Conservation (phyloP, 37 sponge, comb jelly and placozoan species). For the Amphimedon queenslandica region DNA sequence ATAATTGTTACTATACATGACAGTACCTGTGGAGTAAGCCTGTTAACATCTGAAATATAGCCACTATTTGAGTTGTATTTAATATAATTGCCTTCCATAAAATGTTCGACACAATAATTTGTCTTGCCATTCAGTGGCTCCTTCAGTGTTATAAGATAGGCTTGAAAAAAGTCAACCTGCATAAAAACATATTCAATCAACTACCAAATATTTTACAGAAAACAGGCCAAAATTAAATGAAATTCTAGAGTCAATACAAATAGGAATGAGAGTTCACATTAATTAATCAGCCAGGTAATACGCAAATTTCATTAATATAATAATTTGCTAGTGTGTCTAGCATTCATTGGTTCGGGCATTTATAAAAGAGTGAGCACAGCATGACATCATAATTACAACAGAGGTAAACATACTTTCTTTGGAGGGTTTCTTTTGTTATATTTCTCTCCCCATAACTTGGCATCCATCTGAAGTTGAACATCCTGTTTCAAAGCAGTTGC, state of each 20-base stretch:
- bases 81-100: slow-evolving; percentile 87
- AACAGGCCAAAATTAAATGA: too few species aligned
- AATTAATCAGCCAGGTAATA: too few species aligned
- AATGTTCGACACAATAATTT: slow-evolving; percentile 75
- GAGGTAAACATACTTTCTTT: slow-evolving; percentile 59
- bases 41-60: slow-evolving; percentile 65
- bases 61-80: slow-evolving; percentile 95
- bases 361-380: background rate
- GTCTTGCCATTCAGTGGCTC: slow-evolving; percentile 48
- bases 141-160: slow-evolving; percentile 76
- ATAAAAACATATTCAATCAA: background rate
- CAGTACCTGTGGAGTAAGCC: slow-evolving; percentile 79
- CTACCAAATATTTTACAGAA: too few species aligned
- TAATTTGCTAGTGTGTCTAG: too few species aligned
- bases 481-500: slow-evolving; percentile 70
- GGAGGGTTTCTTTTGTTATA: slow-evolving; percentile 77
- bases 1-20: background rate
- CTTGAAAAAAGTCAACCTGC: slow-evolving; percentile 87
- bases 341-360: too few species aligned
- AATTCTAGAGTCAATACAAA: too few species aligned
- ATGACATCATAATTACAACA: background rate
- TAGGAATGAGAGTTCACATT: too few species aligned
- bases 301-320: too few species aligned
- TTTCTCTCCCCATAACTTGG: slow-evolving; percentile 87
- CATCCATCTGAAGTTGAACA: slow-evolving; percentile 88